Conservation (phyloP, 1,140 invertebrate genomes). For the Stegodyphus dumicola region DNA sequence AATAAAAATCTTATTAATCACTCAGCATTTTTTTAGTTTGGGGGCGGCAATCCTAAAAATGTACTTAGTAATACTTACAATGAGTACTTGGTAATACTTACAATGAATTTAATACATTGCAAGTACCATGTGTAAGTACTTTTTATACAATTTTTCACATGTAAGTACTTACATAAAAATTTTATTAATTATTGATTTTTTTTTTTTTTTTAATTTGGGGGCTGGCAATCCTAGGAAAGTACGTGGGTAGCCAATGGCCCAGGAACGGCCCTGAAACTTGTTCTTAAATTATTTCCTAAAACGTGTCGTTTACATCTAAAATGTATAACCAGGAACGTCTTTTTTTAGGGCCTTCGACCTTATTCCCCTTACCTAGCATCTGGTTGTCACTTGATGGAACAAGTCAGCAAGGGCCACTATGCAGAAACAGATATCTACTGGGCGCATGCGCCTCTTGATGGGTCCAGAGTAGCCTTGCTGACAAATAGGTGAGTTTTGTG, state of each 20-base stretch:
- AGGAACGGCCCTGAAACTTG: neutral
- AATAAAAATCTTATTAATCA: too few relatives aligned
- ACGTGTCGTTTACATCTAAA: neutral
- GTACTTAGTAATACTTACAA: too few relatives aligned
- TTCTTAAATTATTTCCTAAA: neutral
- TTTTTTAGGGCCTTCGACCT: conserved; percentile 75
- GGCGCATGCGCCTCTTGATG: conserved; percentile 74
- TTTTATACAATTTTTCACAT: too few relatives aligned
- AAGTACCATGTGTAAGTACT: too few relatives aligned
- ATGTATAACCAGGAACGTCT: neutral
- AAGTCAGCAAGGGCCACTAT: conserved; percentile 75
- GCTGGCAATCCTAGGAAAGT: neutral
- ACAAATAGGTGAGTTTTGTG: conserved; percentile 74
- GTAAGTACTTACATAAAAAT: neutral
- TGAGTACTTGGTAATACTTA: too few relatives aligned
- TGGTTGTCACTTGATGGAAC: conserved; percentile 74
- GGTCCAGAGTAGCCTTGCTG: conserved; percentile 72
- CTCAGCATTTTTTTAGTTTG: too few relatives aligned
- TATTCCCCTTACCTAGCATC: conserved; percentile 76
- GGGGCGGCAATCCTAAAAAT: too few relatives aligned
- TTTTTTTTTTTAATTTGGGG: neutral
- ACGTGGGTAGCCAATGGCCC: too few relatives aligned
- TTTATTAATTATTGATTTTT: neutral
- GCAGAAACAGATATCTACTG: conserved; percentile 78
- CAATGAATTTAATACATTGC: too few relatives aligned